These are phyloP conservation scores for Sardinella longiceps DNA, from an alignment of 2,797 vertebrate species.

Conservation along the genomic window DNA sequence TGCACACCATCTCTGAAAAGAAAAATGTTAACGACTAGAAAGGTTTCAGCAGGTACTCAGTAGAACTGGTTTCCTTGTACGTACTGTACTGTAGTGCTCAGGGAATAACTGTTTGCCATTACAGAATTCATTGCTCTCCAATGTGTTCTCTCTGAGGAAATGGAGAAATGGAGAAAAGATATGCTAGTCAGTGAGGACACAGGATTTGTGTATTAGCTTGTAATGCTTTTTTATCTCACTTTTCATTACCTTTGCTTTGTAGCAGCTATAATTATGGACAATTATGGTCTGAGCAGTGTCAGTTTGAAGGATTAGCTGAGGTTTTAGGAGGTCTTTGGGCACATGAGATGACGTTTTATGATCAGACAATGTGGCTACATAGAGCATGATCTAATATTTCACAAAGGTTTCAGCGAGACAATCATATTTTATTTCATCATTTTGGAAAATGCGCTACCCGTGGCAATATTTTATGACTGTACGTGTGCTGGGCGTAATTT, in stretches of 20 bases:
- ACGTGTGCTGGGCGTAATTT: background rate
- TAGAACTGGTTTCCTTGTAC: constrained; percentile 38
- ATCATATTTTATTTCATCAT: background rate
- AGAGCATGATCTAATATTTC: constrained; percentile 22
- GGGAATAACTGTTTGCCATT: constrained; percentile 56
- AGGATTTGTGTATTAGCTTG: background rate
- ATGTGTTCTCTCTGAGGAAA: constrained; percentile 41
- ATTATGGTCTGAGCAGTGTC: constrained; percentile 40
- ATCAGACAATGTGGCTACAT: constrained; percentile 50
- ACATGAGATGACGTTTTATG: constrained; percentile 51
- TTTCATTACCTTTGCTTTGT: background rate
- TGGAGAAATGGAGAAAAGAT: background rate
- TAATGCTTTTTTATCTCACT: background rate
- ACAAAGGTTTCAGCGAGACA: background rate
- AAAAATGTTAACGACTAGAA: background rate
- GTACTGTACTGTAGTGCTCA: constrained; percentile 66
- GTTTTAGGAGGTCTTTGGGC: constrained; percentile 43
- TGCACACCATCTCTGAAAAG: constrained; percentile 61
- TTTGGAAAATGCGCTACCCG: background rate
- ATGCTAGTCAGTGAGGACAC: constrained; percentile 20
- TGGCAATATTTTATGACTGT: background rate
- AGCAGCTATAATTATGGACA: constrained; percentile 27
- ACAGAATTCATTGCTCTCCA: constrained; percentile 52
- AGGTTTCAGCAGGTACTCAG: constrained; percentile 7
- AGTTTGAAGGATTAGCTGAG: constrained; percentile 44